Evolutionary conservation across 1,140 invertebrate genomes (phyloP).

Genomic region (Hyles vespertilio): DNA sequence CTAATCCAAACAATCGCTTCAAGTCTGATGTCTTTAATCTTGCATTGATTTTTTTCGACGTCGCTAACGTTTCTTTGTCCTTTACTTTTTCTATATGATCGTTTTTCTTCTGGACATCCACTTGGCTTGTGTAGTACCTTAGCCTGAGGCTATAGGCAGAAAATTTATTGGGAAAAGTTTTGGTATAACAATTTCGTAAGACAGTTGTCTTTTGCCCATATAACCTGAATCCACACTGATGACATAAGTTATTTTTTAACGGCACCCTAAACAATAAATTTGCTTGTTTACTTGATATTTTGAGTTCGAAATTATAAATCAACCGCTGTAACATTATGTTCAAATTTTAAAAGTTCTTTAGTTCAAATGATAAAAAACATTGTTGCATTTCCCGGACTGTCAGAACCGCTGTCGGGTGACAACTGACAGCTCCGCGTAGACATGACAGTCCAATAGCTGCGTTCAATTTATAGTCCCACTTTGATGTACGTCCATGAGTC

Average conservation of each 20-base stretch:
- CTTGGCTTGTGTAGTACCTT: constrained; percentile 53
- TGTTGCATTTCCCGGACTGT: constrained; percentile 9
- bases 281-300: constrained; percentile 47
- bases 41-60: constrained; percentile 49
- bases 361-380: constrained; percentile 33
- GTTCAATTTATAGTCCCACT: too few species aligned
- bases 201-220: constrained; percentile 50
- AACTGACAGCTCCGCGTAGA: too few species aligned
- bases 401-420: not conserved
- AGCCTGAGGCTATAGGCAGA: constrained; percentile 40
- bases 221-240: constrained; percentile 59
- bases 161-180: constrained; percentile 36
- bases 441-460: too few species aligned
- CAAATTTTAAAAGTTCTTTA: constrained; percentile 38
- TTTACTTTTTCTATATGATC: constrained; percentile 37
- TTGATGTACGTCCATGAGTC: too few species aligned
- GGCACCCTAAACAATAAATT: constrained; percentile 43
- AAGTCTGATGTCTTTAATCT: constrained; percentile 78
- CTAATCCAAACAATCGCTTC: constrained; percentile 78
- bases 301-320: constrained; percentile 47
- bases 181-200: constrained; percentile 57
- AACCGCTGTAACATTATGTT: constrained; percentile 60
- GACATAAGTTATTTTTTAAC: constrained; percentile 41
- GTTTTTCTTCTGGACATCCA: constrained; percentile 55
- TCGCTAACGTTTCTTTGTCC: constrained; percentile 32